A percentile compares a stretch with the other conserved stretches of the same genome.
Conservation (phyloP, 2,113 vertebrate species). For the human region DNA sequence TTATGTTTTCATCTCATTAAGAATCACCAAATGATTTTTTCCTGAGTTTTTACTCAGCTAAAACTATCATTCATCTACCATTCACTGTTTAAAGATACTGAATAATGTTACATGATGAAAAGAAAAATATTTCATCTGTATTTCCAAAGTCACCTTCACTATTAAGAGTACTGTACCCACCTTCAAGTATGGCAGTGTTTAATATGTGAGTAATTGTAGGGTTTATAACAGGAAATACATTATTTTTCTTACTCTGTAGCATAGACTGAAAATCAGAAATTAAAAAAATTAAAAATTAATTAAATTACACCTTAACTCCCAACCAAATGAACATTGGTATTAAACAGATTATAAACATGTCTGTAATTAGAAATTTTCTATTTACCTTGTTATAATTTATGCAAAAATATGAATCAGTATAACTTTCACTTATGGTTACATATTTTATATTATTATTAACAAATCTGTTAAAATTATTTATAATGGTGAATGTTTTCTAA, state of each 20-base stretch:
- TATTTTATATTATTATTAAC: not conserved
- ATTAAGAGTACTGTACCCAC: not conserved
- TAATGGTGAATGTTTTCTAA: not conserved
- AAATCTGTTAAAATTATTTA: not conserved
- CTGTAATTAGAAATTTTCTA: not conserved
- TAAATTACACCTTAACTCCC: not conserved
- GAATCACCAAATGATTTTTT: not conserved
- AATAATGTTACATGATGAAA: slow-evolving; percentile 2
- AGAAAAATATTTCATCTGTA: not conserved
- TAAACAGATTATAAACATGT: not conserved
- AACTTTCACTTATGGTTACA: not conserved
- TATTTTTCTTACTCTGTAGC: not conserved
- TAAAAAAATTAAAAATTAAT: not conserved
- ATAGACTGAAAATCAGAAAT: not conserved
- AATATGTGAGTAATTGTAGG: not conserved
- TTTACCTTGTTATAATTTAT: not conserved
- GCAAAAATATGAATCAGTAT: not conserved
- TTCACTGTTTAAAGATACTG: not conserved
- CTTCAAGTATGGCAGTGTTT: not conserved
- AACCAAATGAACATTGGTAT: not conserved
- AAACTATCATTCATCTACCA: not conserved
- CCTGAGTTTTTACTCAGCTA: not conserved
- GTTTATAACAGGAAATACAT: not conserved
- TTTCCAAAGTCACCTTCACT: slow-evolving; percentile 30
- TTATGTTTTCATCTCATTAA: slow-evolving; percentile 24